phyloP scores from a whole-genome alignment of 2,113 vertebrate genomes.

The Mesembrinibis cayennensis region DNA sequence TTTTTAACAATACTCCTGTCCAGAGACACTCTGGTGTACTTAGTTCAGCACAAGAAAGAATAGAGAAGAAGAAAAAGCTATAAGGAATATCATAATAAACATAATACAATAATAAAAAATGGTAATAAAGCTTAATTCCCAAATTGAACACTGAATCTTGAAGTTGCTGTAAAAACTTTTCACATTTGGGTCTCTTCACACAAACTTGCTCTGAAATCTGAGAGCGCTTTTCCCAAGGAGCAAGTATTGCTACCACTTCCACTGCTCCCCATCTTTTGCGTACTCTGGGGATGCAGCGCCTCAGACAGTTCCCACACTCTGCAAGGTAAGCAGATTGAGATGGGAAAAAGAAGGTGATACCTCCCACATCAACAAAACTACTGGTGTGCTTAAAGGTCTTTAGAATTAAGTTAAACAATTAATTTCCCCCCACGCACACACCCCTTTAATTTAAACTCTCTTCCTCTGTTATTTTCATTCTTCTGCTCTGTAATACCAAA shows the following conservation, averaged over 20 bases:
- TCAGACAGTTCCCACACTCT: background rate
- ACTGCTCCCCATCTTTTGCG: background rate
- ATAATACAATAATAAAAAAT: background rate
- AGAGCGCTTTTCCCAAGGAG: background rate
- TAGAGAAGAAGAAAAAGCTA: background rate
- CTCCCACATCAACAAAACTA: background rate
- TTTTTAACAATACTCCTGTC: background rate
- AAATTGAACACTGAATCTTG: background rate
- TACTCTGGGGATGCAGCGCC: background rate
- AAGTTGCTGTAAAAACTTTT: background rate
- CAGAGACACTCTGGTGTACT: background rate
- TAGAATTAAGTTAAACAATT: background rate
- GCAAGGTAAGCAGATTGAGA: background rate
- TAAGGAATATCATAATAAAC: background rate
- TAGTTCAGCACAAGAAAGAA: background rate
- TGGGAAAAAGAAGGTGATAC: background rate
- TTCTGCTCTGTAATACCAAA: background rate
- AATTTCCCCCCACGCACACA: background rate
- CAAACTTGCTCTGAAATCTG: background rate
- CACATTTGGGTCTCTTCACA: background rate
- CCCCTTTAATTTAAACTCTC: background rate
- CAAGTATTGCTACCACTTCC: background rate
- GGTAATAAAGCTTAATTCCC: background rate
- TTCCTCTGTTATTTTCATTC: background rate
- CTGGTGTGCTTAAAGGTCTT: background rate